A percentile compares a stretch with the other conserved stretches of the same genome.
phyloP scores from a whole-genome alignment of 2,797 vertebrate species.

The Enteromius fasciolatus region DNA sequence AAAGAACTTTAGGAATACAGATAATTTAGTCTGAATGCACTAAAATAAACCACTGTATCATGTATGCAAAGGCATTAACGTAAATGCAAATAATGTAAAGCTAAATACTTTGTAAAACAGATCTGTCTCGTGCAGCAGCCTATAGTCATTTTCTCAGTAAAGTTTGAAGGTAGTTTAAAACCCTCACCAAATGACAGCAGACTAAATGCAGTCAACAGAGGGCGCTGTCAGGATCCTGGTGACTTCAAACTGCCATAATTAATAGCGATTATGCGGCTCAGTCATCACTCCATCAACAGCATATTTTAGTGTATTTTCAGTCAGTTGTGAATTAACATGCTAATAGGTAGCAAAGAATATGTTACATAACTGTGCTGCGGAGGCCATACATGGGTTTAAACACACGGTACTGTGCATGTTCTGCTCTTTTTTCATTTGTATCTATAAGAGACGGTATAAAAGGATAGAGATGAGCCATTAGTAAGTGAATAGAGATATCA shows the following conservation, averaged over 20 bases:
- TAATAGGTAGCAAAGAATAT: neutral
- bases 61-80: neutral
- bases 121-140: neutral
- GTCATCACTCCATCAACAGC: neutral
- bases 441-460: neutral
- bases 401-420: neutral
- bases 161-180: neutral
- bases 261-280: neutral
- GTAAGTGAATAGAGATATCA: neutral
- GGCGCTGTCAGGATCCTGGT: neutral
- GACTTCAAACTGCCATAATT: neutral
- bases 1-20: neutral
- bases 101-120: neutral
- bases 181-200: neutral
- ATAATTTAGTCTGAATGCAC: neutral
- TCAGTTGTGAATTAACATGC: neutral
- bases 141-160: neutral
- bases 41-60: neutral
- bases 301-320: neutral
- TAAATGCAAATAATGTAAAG: neutral
- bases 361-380: neutral
- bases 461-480: neutral
- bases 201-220: constrained; percentile 9
- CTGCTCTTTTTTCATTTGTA: neutral
- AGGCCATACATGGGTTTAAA: neutral